Evolutionary conservation across 2,888 invertebrate species (phyloP).

Genomic region (Choreutis nemorana): DNA sequence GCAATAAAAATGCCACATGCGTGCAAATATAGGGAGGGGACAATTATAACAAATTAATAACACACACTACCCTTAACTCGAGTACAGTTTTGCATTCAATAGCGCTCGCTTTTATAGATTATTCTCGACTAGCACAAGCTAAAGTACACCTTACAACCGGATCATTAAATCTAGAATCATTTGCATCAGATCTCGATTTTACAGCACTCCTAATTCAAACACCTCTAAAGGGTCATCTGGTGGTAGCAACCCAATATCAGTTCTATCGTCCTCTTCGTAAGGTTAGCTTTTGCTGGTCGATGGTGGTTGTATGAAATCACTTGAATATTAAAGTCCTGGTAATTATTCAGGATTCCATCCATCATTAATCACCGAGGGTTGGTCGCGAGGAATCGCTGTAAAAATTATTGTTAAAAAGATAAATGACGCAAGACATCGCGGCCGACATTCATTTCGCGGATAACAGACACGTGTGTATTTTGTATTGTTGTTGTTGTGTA

Average conservation of each 20-base stretch:
- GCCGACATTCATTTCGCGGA: conserved; percentile 50
- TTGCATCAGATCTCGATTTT: conserved; percentile 12
- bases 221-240: conserved; percentile 51
- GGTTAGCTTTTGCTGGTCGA: conserved; percentile 18
- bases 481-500: too few relatives aligned
- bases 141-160: conserved; percentile 16
- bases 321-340: conserved; percentile 67
- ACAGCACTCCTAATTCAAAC: conserved; percentile 19
- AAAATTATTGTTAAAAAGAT: conserved; percentile 65
- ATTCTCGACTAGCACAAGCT: conserved; percentile 16
- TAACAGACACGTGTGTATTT: conserved; percentile 26
- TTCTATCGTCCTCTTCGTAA: conserved; percentile 20
- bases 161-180: conserved; percentile 11
- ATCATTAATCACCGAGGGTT: conserved; percentile 63
- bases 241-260: conserved; percentile 21
- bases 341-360: conserved; percentile 68
- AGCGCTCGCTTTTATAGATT: conserved; percentile 47
- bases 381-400: conserved; percentile 51
- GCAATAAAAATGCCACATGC: conserved; percentile 67
- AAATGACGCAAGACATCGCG: conserved; percentile 54
- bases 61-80: conserved; percentile 63
- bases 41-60: conserved; percentile 66
- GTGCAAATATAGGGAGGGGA: conserved; percentile 56
- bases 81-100: conserved; percentile 64
- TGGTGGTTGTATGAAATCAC: conserved; percentile 35